Base-by-base conservation (phyloP, 2,888 invertebrate species). In the Ormia ochracea region DNA sequence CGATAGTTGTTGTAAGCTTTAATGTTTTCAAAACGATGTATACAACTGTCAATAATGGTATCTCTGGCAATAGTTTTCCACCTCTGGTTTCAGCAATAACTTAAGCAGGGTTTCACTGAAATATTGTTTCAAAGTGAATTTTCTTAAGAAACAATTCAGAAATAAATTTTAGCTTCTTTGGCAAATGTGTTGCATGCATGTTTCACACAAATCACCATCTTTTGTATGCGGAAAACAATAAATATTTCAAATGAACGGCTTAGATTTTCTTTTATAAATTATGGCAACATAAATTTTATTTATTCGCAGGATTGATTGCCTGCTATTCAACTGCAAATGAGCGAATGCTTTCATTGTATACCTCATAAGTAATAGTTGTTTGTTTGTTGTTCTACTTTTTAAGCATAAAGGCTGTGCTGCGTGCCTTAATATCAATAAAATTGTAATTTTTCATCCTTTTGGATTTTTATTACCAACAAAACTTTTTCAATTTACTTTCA, bases 401-500 rank as follows among this genome's bases (percentile, higher is more conserved):
- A 48, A 36, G 3, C 36, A 17, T 43, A 31, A 33, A 3, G 12
- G 65, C 65, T 59, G 65, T 41, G 68, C 68, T 73, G 68, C 66
- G 66, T 69, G 17, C 36, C 54, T n/a, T 31, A 73, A 50, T 69
- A 69, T 58, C 69, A 69, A 65, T 78, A 52, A 78, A 74, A 58
- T 63, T 21, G 45, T 69, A 76, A 50, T 52, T 31, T 61, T 77
- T 38, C 21, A 48, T 41, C 48, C 10, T 23, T 19, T 38, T 23
- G 17, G 52, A 58, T 50, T 73, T 63, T 69, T 73, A 68, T 59
- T 54, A 58, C 54, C 23, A 9, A 74, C 66, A 66, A 76, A 74
- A 80, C 56, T 80, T 80, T 75, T 76, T 50, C 61, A 68, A 72
- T 76, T 76, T 48, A 28, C 69, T 21, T 69, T n/a, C 45, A 74